Evolutionary conservation across 2,113 vertebrate genomes (phyloP), one percentile per base, ranked within the genome.

Genomic region (Mixornis gularis): DNA sequence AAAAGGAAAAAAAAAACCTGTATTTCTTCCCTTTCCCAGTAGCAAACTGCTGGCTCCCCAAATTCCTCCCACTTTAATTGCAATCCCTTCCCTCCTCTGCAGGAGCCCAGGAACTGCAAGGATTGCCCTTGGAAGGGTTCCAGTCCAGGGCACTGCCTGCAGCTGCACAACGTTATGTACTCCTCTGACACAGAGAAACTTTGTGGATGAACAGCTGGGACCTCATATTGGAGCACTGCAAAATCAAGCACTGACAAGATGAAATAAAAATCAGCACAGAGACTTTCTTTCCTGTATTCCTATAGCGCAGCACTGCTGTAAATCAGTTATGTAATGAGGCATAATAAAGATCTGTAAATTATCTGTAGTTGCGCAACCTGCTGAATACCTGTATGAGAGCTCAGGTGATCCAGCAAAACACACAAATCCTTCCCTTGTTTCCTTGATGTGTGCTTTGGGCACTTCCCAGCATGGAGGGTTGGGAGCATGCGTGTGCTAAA

Each of bases 221-320:
- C 49, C 90, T 96, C 90, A 55, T 32, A 93, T 51, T 40, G 85
- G 60, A 95, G 68, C 9, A 2, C 7, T 78, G 80, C 74, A 95
- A 96, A 95, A 95, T 90, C 34, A 90, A 90, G 26, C 18, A 13
- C 69, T 13, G 9, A 68, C 0, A 0, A 92, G 87, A 84, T 87
- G 89, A 89, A 91, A 93, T 76, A 95, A 96, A 96, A 93, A 95
- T 52, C 73, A 71, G 84, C 41, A 86, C 85, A 85, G 34, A 58
- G 55, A 44, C 41, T 78, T 90, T 76, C 88, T 59, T 70, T n/a
- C 74, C 76, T 59, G 44, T 74, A 89, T 69, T 94, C 53, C 79
- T 80, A 55, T 15, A 48, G 76, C 4, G 0, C 41, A 77, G 59
- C 66, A 36, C 43, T 64, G 43, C 36, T 92, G 89, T 95, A 94